Base-by-base conservation (phyloP, 2,113 vertebrate species). In the Anas platyrhynchos region DNA sequence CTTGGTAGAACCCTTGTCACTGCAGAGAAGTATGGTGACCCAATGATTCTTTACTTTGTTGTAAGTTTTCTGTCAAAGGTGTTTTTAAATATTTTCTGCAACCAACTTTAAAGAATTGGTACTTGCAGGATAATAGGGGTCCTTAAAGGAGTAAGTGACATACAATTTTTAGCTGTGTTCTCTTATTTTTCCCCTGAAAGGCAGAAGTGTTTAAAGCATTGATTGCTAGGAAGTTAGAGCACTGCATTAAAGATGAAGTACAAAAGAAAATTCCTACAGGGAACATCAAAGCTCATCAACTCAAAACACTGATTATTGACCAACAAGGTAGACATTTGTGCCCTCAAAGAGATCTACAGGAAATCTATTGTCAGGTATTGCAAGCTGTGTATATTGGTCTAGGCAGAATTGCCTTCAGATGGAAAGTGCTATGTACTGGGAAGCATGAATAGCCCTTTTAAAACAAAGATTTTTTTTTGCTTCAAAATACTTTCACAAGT, bases 231-330 rank as follows among this genome's bases (percentile, higher is more conserved):
- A 91, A 79, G 67, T 31, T 77, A 87, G 67, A 82, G 72, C 55
- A 17, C 63, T 80, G 20, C 67, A 63, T 91, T 94, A 89, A 93
- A 88, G 67, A 36, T 66, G n/a, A 87, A 80, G 71, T 75, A 71
- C 44, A 77, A 74, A 94, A 88, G 74, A 91, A 92, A 83, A 87
- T 91, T 91, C 82, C 87, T 92, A n/a, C 81, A 69, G 89, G 67
- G 86, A 92, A 76, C 77, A 87, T 94, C 74, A 94, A 91, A 97
- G 59, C 75, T 94, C 41, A 48, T 94, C 93, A 95, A 3, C 78
- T 91, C 46, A 95, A 91, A 88, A 1, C 63, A 74, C 63, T 83
- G 85, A 56, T 88, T 89, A 96, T 77, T 96, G 91, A 94, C 50
- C 54, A 77, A n/a, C 11, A 58, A 55, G 44, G 44, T 69, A 87